phyloP scores from a whole-genome alignment of 1,140 invertebrate species.

The Drosophila hydei region DNA sequence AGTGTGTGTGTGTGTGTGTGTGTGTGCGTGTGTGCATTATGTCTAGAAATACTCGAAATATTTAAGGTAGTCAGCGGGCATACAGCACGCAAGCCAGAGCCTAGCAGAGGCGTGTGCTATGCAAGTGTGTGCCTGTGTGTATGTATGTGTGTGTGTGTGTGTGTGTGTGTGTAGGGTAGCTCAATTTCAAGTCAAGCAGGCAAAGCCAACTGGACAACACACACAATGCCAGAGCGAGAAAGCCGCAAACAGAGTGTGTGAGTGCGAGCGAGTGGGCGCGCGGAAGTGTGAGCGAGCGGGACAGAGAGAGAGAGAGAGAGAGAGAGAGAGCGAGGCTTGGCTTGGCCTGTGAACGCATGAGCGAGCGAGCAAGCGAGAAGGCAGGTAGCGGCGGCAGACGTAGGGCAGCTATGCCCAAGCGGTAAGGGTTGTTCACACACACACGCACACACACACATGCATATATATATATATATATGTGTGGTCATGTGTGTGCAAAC shows the following conservation, averaged over 20 bases:
- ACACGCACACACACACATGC: slow-evolving; percentile 23
- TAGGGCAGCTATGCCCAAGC: slow-evolving; percentile 18
- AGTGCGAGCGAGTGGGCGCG: background rate
- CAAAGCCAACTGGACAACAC: slow-evolving; percentile 37
- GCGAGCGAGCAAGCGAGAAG: slow-evolving; percentile 8
- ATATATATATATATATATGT: background rate
- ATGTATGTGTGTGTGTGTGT: slow-evolving; percentile 18
- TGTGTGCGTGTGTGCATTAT: slow-evolving; percentile 34
- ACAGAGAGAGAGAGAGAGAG: background rate
- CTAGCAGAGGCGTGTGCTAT: slow-evolving; percentile 43
- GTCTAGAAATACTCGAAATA: slow-evolving; percentile 70
- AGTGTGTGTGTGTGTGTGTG: background rate
- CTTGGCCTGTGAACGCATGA: slow-evolving; percentile 62
- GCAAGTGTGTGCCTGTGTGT: slow-evolving; percentile 8
- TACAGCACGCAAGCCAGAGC: slow-evolving; percentile 33
- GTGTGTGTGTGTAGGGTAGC: slow-evolving; percentile 37
- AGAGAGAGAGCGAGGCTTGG: slow-evolving; percentile 1
- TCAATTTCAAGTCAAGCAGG: slow-evolving; percentile 49
- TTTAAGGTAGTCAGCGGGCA: slow-evolving; percentile 43
- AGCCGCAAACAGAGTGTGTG: background rate
- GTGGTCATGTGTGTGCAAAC: slow-evolving; percentile 18
- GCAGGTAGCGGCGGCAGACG: background rate
- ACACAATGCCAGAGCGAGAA: slow-evolving; percentile 13
- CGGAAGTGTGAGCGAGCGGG: background rate
- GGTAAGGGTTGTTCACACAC: slow-evolving; percentile 57